Conservation (phyloP, 2,888 invertebrate genomes). For the Anodontia alba region DNA sequence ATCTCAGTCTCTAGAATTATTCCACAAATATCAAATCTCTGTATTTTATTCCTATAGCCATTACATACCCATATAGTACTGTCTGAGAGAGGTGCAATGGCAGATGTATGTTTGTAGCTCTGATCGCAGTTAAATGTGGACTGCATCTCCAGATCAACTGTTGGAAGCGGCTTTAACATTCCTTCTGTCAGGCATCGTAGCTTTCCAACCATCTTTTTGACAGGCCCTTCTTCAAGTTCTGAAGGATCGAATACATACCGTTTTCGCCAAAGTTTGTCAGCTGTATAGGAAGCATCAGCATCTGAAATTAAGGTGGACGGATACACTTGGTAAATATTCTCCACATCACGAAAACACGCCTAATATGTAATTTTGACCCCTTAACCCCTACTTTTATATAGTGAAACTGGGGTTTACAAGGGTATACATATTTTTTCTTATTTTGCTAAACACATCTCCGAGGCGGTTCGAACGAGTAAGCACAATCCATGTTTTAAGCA, state of each 20-base stretch:
- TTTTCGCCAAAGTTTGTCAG: constrained; percentile 55
- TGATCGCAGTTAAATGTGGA: constrained; percentile 53
- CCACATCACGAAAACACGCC: too few species aligned
- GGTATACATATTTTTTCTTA: too few species aligned
- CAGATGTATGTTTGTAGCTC: constrained; percentile 48
- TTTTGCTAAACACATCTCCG: too few species aligned
- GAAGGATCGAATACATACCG: constrained; percentile 41
- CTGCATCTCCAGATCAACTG: constrained; percentile 53
- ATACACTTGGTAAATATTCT: too few species aligned
- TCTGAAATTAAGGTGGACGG: constrained; percentile 20
- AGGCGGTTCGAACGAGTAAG: too few species aligned
- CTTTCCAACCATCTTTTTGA: constrained; percentile 38
- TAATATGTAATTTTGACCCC: too few species aligned
- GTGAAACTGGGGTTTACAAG: too few species aligned
- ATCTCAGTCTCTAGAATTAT: constrained; percentile 42
- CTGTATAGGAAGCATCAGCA: constrained; percentile 39
- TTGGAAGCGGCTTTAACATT: constrained; percentile 38
- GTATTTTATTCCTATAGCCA: constrained; percentile 51
- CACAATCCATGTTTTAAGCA: too few species aligned
- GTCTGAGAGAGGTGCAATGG: constrained; percentile 52
- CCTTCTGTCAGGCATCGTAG: constrained; percentile 48
- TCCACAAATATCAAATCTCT: constrained; percentile 41
- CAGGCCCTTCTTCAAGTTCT: constrained; percentile 4
- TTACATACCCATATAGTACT: constrained; percentile 57
- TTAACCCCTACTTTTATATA: too few species aligned